phyloP scores from a whole-genome alignment of 2,797 vertebrate species.

The Gymnoscopelus microlampas region DNA sequence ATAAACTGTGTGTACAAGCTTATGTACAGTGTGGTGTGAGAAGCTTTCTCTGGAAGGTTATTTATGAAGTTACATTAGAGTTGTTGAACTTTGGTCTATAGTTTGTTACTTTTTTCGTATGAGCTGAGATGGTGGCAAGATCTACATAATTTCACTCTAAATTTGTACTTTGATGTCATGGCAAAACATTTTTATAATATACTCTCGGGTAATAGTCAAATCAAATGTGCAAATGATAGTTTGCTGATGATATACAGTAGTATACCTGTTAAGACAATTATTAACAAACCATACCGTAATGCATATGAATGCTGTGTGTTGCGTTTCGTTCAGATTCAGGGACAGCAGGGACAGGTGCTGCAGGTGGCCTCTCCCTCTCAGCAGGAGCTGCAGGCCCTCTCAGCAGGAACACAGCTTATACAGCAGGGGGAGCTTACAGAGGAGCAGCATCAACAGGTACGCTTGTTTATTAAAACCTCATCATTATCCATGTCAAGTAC shows the following conservation, averaged over 20 bases:
- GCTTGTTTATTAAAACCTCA: background rate
- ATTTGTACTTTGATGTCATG: too few relatives aligned
- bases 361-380: slow-evolving; percentile 92
- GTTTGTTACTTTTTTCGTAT: background rate
- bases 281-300: background rate
- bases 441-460: slow-evolving; percentile 95
- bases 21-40: background rate
- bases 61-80: background rate
- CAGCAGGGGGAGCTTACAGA: slow-evolving; percentile 95
- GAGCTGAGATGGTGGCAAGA: background rate
- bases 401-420: slow-evolving; percentile 85
- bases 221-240: background rate
- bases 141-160: too few relatives aligned
- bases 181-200: too few relatives aligned
- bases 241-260: too few relatives aligned
- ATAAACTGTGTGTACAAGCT: too few relatives aligned
- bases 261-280: background rate
- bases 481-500: background rate
- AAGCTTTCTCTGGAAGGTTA: background rate
- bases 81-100: slow-evolving; percentile 1
- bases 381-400: slow-evolving; percentile 89
- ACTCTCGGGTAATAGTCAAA: too few relatives aligned
- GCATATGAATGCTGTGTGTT: background rate
- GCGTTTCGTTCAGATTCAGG: slow-evolving; percentile 88
- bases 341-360: slow-evolving; percentile 90